These are phyloP conservation scores for Hydrophis major DNA, from an alignment of 2,797 vertebrate species.

Conservation along the genomic window DNA sequence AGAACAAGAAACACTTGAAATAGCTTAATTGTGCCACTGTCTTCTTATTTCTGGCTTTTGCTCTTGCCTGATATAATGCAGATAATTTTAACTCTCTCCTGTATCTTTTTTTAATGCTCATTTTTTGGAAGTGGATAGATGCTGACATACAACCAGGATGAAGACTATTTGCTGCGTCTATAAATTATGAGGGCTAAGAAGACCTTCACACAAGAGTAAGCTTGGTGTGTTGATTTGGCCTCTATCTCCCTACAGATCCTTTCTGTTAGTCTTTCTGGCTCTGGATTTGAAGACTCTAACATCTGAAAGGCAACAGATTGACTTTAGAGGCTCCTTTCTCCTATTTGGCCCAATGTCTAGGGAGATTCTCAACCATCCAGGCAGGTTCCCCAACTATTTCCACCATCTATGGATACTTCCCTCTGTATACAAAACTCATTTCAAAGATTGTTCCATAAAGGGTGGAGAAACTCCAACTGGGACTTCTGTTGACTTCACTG, in stretches of 20 bases:
- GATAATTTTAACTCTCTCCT: slow-evolving; percentile 29
- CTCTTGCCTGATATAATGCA: slow-evolving; percentile 19
- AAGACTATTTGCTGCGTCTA: not conserved
- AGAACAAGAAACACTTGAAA: slow-evolving; percentile 15
- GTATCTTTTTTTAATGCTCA: not conserved
- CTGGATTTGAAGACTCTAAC: not conserved
- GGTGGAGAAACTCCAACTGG: not conserved
- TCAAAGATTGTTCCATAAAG: not conserved
- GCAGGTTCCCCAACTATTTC: not conserved
- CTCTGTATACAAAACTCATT: not conserved
- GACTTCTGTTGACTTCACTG: not conserved
- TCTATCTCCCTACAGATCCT: not conserved
- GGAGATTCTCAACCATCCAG: not conserved
- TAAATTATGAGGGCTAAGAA: not conserved
- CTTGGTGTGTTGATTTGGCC: not conserved
- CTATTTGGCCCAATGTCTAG: not conserved
- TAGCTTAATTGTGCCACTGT: slow-evolving; percentile 21
- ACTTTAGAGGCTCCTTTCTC: not conserved
- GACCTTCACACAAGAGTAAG: not conserved
- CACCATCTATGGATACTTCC: not conserved
- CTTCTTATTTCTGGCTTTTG: slow-evolving; percentile 26
- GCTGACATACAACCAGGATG: not conserved
- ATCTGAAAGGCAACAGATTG: not conserved
- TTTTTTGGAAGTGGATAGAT: not conserved
- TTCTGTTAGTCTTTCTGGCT: not conserved